A percentile compares a stretch with the other conserved stretches of the same genome.
Conservation (phyloP, 2,888 invertebrate species). For the Allolobophora icterica region DNA sequence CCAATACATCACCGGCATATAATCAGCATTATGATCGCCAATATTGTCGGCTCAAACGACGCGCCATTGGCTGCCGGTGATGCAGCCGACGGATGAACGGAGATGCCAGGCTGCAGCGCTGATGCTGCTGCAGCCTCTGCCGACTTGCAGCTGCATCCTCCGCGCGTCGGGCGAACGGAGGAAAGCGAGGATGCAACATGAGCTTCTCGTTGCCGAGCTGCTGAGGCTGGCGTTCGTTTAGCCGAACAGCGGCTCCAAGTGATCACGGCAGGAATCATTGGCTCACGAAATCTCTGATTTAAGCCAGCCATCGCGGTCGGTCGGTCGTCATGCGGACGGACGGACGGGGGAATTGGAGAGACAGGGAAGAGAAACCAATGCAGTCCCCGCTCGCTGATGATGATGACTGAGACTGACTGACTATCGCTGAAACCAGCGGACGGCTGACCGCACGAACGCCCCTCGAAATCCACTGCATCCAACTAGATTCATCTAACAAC, state of each 20-base stretch:
- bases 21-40: slow-evolving; percentile 25
- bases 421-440: background rate
- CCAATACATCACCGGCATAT: slow-evolving; percentile 24
- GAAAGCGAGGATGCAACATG: slow-evolving; percentile 25
- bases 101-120: background rate
- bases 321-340: background rate
- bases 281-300: slow-evolving; percentile 17
- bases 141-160: background rate
- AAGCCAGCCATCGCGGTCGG: background rate
- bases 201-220: background rate
- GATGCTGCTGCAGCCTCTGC: background rate
- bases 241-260: background rate
- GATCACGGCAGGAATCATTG: slow-evolving; percentile 17
- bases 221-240: slow-evolving; percentile 10
- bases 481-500: background rate
- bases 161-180: background rate
- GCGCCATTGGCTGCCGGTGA: background rate
- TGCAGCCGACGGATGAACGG: background rate
- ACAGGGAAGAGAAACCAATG: slow-evolving; percentile 30
- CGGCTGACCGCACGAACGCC: background rate
- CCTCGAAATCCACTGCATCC: background rate
- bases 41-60: background rate
- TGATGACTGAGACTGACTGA: background rate
- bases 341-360: slow-evolving; percentile 25
- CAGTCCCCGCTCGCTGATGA: background rate